phyloP scores from a whole-genome alignment of 2,797 vertebrate genomes.

The Thaleichthys pacificus region DNA sequence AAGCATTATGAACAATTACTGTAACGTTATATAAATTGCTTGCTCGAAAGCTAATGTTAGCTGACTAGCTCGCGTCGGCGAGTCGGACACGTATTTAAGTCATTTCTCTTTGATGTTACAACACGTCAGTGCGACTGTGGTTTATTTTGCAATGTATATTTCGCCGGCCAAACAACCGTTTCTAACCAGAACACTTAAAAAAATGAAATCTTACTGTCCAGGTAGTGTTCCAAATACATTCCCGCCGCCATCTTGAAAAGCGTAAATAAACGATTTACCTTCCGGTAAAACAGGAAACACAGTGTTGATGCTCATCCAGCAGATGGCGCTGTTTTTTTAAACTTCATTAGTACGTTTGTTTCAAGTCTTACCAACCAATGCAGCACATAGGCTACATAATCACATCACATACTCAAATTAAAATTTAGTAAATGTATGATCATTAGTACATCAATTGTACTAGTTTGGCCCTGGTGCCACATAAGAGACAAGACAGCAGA shows the following conservation, averaged over 20 bases:
- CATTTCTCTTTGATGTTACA: background rate
- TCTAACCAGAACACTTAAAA: background rate
- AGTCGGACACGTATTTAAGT: background rate
- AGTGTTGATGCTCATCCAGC: background rate
- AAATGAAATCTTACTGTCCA: slow-evolving; percentile 80
- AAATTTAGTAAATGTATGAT: too few species aligned
- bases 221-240: slow-evolving; percentile 90
- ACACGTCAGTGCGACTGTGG: background rate
- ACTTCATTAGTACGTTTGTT: background rate
- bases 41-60: background rate
- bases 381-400: background rate
- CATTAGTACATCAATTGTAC: background rate
- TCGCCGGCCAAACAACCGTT: background rate
- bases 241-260: slow-evolving; percentile 87
- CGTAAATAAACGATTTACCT: slow-evolving; percentile 63
- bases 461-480: background rate
- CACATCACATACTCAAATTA: background rate
- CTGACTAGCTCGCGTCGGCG: background rate
- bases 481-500: background rate
- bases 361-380: too few species aligned
- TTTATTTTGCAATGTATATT: background rate
- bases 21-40: too few species aligned
- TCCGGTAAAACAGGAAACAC: slow-evolving; percentile 57
- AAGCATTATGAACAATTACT: too few species aligned
- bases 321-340: background rate